Base-by-base conservation (phyloP, 30 jellyfish, hydroid and myxozoan genomes). In the Chironex yamaguchii region DNA sequence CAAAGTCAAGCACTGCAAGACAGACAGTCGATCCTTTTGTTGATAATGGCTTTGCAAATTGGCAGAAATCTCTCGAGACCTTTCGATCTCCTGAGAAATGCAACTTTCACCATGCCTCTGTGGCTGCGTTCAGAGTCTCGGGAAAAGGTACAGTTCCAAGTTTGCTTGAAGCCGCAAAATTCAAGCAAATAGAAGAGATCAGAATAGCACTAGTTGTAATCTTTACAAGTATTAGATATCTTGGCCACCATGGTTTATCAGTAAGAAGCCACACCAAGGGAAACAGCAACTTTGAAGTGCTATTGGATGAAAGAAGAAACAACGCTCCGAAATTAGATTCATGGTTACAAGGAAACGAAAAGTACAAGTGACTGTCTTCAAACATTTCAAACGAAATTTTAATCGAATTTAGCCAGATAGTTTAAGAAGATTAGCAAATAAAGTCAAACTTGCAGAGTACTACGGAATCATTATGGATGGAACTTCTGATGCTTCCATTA, bases 341-440 rank as follows among this genome's bases (percentile, higher is more conserved):
- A 80, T 80, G 62, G 85, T 80, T 80, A 35, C 63, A 80, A 63
- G 35, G 53, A 80, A 74, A 80, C n/a, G 84, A 80, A 49, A 80
- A 80, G 85, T 80, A 62, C 35, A 80, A 80, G 65, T 80, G 67
- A 73, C 50, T 80, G 91, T 80, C 75, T 6, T 75, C 84, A 13
- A 71, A 80, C 25, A 66, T 80, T 22, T 80, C 85, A 52, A 80
- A 80, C 65, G 84, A 63, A 80, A 80, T 80, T 74, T 65, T 63
- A 65, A 29, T 25, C 29, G 67, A n/a, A 35, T 80, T 2, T 50
- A 64, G 84, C 35, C 73, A 64, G 34, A 74, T 84, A 62, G 91
- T 80, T 23, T 36, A 62, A 36, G 29, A 22, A 54, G 20, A 28
- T 28, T 20, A 30, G 62, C 62, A 75, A 26, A 51, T 12, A 75